Evolutionary conservation across 1,140 invertebrate species (phyloP).

Genomic region (Drosophila nebulosa): DNA sequence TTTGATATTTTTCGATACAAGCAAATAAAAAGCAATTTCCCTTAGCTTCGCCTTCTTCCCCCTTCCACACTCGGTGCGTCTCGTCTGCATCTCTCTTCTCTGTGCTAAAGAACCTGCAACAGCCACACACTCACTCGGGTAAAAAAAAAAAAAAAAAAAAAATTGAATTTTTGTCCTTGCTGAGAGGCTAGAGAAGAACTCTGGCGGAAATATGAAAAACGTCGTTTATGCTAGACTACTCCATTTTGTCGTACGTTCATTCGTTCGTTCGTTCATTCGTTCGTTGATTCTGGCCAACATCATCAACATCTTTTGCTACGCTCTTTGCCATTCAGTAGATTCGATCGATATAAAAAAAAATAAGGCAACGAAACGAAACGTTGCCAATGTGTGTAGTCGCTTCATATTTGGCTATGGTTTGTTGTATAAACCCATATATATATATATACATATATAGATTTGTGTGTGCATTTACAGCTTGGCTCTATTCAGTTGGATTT

Average conservation of each 20-base stretch:
- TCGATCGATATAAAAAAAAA: neutral
- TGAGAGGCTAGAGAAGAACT: constrained; percentile 25
- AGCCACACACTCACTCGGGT: constrained; percentile 30
- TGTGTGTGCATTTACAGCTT: neutral
- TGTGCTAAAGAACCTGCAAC: constrained; percentile 43
- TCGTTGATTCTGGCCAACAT: constrained; percentile 43
- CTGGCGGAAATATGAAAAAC: constrained; percentile 67
- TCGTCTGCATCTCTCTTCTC: constrained; percentile 59
- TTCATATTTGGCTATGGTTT: neutral
- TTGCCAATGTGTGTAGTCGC: neutral
- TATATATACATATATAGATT: neutral
- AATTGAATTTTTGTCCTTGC: constrained; percentile 71
- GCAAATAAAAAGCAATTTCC: neutral
- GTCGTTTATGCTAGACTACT: constrained; percentile 15
- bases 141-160: too few species aligned
- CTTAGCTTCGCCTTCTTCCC: neutral
- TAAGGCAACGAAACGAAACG: neutral
- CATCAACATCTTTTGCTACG: constrained; percentile 59
- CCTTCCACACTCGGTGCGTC: neutral
- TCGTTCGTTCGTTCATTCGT: too few species aligned
- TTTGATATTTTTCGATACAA: constrained; percentile 7
- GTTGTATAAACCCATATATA: neutral
- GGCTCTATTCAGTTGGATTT: constrained; percentile 43
- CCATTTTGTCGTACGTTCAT: constrained; percentile 33
- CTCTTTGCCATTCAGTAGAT: constrained; percentile 1